phyloP scores from a whole-genome alignment of 2,113 vertebrate species.

The Sardina pilchardus region DNA sequence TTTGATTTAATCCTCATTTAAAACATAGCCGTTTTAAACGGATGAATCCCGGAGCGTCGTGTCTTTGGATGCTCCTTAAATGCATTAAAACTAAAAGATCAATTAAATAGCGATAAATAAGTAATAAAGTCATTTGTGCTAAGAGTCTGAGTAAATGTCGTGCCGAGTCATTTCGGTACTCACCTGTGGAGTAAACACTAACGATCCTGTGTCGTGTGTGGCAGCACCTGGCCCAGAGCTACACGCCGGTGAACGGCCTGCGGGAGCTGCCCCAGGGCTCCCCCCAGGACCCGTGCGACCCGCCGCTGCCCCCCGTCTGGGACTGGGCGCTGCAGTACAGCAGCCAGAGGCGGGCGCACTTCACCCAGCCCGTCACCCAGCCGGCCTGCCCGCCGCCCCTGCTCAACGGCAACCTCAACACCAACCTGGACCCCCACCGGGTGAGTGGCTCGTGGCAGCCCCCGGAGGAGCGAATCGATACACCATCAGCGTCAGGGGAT shows the following conservation, averaged over 20 bases:
- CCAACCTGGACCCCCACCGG: conserved; percentile 59
- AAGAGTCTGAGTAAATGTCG: not conserved
- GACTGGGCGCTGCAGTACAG: conserved; percentile 86
- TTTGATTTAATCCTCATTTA: too few species aligned
- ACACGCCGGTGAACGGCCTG: conserved; percentile 77
- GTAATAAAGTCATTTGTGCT: too few species aligned
- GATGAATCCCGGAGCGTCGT: too few species aligned
- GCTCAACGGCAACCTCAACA: conserved; percentile 69
- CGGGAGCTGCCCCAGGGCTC: conserved; percentile 62
- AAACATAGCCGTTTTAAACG: too few species aligned
- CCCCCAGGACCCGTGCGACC: conserved; percentile 53
- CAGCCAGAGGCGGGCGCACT: conserved; percentile 69
- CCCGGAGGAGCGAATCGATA: not conserved
- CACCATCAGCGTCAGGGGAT: not conserved
- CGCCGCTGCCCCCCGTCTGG: conserved; percentile 75
- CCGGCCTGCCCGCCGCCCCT: conserved; percentile 27
- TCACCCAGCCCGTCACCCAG: conserved; percentile 74
- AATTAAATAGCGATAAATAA: too few species aligned
- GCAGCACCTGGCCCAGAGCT: conserved; percentile 77
- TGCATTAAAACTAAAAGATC: too few species aligned
- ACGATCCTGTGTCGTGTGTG: not conserved
- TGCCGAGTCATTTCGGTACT: not conserved
- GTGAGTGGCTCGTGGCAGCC: conserved; percentile 61
- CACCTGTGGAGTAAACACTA: not conserved
- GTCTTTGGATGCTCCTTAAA: too few species aligned